Base-by-base conservation (phyloP, 1,140 invertebrate species). In the Prorops nasuta region DNA sequence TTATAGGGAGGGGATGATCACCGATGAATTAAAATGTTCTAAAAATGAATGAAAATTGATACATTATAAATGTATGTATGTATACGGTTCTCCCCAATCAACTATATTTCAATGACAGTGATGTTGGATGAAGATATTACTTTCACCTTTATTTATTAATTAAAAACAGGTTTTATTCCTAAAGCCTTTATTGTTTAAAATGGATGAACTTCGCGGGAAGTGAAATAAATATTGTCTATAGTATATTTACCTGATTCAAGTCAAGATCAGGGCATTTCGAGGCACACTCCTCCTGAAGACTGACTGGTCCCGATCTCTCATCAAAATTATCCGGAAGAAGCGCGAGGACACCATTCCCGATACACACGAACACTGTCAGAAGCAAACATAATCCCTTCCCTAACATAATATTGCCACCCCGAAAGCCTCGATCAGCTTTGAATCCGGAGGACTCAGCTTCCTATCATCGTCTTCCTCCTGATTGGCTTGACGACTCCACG, bases 261-360 rank as follows among this genome's bases (percentile, higher is more conserved):
- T 73, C 70, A 40, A 73, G 58, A 43, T 76, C 63, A 4, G 68
- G 69, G 24, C 72, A 75, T n/a, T 69, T 64, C 6, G 69, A 67
- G 8, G 67, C 62, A 51, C 73, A 76, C 40, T 74, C 69, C 39
- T 73, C 59, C 46, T 74, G 59, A 15, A 76, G 58, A 38, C 46
- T 72, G 38, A 46, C 53, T 44, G 60, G 60, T 28, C 46, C 38
- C 19, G 32, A 21, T 14, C 46, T 41, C 36, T 65, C 58, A 21
- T 74, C 63, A 39, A 56, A 51, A 38, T 55, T 61, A 12, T 69
- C 69, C 19, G 70, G 66, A 49, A 72, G 57, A 21, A 76, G 41
- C 28, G 65, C 57, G 36, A 24, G 15, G 37, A 55, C 60, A 56
- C 54, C 43, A 49, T 44, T 60, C 42, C 56, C 60, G 52, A 72